Evolutionary conservation across 2,113 vertebrate genomes (phyloP).

Genomic region (Zosterops borbonicus): DNA sequence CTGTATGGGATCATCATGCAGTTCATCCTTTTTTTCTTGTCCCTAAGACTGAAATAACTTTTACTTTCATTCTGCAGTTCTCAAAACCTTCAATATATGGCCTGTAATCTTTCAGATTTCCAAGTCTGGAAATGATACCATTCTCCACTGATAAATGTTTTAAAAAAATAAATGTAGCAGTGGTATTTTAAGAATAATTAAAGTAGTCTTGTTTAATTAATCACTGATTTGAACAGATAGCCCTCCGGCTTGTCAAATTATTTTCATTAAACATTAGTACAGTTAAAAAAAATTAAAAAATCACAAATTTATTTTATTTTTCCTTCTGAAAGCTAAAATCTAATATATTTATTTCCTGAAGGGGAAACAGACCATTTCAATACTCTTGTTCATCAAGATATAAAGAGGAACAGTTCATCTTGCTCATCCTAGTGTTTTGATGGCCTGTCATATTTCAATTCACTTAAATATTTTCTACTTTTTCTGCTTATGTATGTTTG

Average conservation of each 20-base stretch:
- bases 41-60: background rate
- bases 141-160: background rate
- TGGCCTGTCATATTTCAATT: background rate
- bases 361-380: background rate
- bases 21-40: background rate
- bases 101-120: background rate
- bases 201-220: background rate
- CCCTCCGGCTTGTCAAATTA: background rate
- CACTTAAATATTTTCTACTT: background rate
- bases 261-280: background rate
- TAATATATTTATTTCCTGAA: background rate
- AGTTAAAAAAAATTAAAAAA: background rate
- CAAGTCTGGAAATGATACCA: background rate
- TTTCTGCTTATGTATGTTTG: background rate
- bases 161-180: background rate
- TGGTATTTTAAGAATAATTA: background rate
- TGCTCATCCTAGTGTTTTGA: background rate
- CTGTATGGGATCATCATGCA: background rate
- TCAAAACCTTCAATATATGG: background rate
- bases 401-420: rapidly evolving
- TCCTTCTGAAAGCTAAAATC: background rate
- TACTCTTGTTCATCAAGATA: background rate
- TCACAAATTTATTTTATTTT: background rate
- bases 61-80: background rate
- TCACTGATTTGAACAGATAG: background rate